These are phyloP conservation scores for Pyrochroa serraticornis DNA, from an alignment of 2,888 invertebrate genomes.

Conservation along the genomic window DNA sequence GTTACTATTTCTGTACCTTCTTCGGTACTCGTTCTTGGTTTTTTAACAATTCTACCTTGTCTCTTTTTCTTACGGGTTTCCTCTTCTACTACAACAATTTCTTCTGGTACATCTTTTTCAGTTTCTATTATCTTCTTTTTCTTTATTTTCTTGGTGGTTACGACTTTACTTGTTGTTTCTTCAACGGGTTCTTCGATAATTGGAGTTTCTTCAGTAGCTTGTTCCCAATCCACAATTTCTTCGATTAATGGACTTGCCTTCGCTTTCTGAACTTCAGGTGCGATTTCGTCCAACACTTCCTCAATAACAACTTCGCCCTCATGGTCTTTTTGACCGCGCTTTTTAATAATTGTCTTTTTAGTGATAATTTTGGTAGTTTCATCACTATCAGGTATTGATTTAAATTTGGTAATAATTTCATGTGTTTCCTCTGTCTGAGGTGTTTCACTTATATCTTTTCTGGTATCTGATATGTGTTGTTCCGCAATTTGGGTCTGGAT, in stretches of 20 bases:
- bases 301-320: constrained; percentile 63
- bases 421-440: constrained; percentile 60
- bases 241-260: constrained; percentile 35
- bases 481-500: constrained; percentile 49
- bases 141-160: constrained; percentile 35
- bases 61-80: constrained; percentile 35
- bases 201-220: constrained; percentile 15
- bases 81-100: constrained; percentile 25
- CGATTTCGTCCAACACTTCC: constrained; percentile 58
- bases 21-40: constrained; percentile 22
- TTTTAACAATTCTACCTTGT: constrained; percentile 9
- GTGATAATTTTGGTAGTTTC: constrained; percentile 65
- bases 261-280: constrained; percentile 39
- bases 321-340: constrained; percentile 37
- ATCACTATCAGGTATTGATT: constrained; percentile 60
- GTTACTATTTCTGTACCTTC: constrained; percentile 49
- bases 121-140: constrained; percentile 37
- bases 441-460: constrained; percentile 45
- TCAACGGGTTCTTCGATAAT: constrained; percentile 30
- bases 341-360: constrained; percentile 63
- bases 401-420: constrained; percentile 67
- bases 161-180: constrained; percentile 38
- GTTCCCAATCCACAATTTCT: constrained; percentile 39
- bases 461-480: constrained; percentile 51
- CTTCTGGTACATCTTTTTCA: constrained; percentile 39